Percentiles rank a stretch among this genome's conserved stretches.
Conservation (phyloP, 2,113 vertebrate genomes). For the Callaeas wilsoni region DNA sequence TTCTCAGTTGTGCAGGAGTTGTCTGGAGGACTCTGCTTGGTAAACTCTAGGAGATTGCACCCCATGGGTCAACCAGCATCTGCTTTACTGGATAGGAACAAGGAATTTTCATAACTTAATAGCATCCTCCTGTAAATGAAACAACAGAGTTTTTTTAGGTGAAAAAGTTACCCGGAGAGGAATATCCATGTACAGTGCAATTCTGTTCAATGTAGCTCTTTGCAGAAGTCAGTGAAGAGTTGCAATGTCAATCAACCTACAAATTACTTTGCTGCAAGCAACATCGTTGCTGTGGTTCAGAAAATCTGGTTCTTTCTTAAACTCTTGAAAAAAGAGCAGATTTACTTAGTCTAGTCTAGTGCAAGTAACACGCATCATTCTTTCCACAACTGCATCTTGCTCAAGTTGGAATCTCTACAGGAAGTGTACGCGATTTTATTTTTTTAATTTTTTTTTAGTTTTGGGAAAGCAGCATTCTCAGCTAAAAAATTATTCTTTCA, state of each 20-base stretch:
- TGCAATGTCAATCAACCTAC: not conserved
- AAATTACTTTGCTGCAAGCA: not conserved
- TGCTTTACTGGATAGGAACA: not conserved
- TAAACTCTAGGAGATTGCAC: not conserved
- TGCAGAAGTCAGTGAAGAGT: not conserved
- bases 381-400: not conserved
- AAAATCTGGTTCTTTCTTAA: not conserved
- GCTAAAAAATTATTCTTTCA: not conserved
- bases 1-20: not conserved
- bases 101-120: not conserved
- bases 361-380: fast-evolving
- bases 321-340: not conserved
- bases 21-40: not conserved
- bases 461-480: not conserved
- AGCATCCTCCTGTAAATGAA: not conserved
- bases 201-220: not conserved
- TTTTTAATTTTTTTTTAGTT: not conserved
- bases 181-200: not conserved
- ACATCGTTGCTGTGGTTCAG: not conserved
- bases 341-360: not conserved
- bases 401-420: not conserved
- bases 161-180: not conserved
- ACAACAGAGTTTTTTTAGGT: not conserved
- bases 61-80: not conserved
- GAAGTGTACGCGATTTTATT: not conserved